Evolutionary conservation across 1,140 invertebrate species (phyloP), one percentile per base, ranked within the genome.

Genomic region (Heterodera carotae): DNA sequence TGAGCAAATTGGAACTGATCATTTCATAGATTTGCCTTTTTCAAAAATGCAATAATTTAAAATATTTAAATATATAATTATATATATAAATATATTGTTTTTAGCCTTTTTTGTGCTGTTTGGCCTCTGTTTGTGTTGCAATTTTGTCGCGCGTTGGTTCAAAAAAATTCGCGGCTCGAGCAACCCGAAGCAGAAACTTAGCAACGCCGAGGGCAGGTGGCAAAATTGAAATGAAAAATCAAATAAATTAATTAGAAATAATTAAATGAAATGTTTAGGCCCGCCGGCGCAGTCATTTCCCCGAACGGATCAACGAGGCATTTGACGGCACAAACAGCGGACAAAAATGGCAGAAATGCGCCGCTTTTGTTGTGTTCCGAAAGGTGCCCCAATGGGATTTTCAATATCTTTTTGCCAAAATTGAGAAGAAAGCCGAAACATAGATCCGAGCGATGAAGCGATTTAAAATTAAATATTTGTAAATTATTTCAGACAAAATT

Each of bases 101-200:
- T 59, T 12, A 77, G 76, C 59, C 5, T 77, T 77, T 22, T 77
- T 77, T 29, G 34, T 77, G 2, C 56, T 77, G 0, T 77, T 77
- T 33, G 76, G 76, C 25, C n/a, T 77, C 22, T 77, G 76, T 64
- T 75, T 77, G 34, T 77, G 77, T 59, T 76, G 70, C 34, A 76
- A 76, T 34, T 76, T 74, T 31, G 56, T 33, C 2, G 53, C 25
- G 0, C 29, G 71, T 15, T 25, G 33, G 75, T 36, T 68, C 10
- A 77, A 77, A 39, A 78, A 78, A 6, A 6, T 8, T 29, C 43
- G 33, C 31, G 39, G 71, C 4, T 34, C 48, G 29, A 36, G 76
- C 15, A 43, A 76, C 27, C n/a, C 43, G 36, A 31, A 76, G 22
- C 76, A 76, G 31, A 75, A 76, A 22, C 66, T 72, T 2, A 76